Conservation (phyloP, 2,113 vertebrate species). For the Chloroceryle aenea region DNA sequence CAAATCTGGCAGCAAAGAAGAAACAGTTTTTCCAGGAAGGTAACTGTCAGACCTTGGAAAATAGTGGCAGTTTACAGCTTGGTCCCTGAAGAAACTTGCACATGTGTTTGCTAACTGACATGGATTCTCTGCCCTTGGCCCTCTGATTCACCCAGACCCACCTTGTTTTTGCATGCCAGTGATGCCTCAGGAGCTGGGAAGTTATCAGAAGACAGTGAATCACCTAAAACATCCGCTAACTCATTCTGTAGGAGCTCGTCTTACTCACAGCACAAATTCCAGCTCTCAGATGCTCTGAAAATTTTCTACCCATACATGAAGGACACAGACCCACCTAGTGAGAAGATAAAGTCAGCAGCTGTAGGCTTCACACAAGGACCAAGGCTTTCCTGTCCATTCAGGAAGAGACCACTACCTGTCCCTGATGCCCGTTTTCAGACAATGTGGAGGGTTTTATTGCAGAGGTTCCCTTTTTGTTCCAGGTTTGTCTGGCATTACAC, state of each 20-base stretch:
- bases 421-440: neutral
- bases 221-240: constrained; percentile 35
- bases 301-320: neutral
- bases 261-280: constrained; percentile 28
- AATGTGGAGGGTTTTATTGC: rapidly evolving
- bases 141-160: constrained; percentile 38
- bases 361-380: neutral
- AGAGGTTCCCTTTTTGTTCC: neutral
- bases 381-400: neutral
- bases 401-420: neutral
- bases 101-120: neutral
- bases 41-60: neutral
- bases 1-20: neutral
- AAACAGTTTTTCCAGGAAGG: neutral
- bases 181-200: neutral
- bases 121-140: rapidly evolving
- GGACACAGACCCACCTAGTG: neutral
- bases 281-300: neutral
- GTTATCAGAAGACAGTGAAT: constrained; percentile 51
- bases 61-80: neutral
- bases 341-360: neutral
- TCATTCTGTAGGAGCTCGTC: neutral
- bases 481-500: neutral
- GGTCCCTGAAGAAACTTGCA: neutral
- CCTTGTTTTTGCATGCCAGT: constrained; percentile 37